phyloP scores from a whole-genome alignment of 1,140 invertebrate genomes.

The Pseudoatta argentina region DNA sequence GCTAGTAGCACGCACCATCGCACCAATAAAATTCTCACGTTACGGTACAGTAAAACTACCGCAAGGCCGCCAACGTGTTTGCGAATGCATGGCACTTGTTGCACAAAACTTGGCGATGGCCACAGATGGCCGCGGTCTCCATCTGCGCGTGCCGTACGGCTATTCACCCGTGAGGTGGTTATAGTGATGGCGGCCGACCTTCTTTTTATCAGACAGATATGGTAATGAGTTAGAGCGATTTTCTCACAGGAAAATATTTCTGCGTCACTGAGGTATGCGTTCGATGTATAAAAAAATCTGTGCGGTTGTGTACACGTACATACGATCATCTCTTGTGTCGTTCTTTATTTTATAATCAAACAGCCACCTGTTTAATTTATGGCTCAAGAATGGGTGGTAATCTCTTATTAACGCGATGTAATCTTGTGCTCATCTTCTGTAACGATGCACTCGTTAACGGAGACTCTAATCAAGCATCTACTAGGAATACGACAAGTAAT shows the following conservation, averaged over 20 bases:
- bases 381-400: background rate
- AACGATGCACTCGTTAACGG: background rate
- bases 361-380: background rate
- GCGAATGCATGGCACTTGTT: constrained; percentile 60
- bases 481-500: background rate
- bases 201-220: constrained; percentile 65
- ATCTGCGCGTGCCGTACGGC: constrained; percentile 68
- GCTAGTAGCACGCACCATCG: background rate
- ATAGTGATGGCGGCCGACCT: constrained; percentile 44
- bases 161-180: constrained; percentile 65
- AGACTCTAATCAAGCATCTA: background rate
- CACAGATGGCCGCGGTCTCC: constrained; percentile 17
- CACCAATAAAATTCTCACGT: constrained; percentile 83
- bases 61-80: constrained; percentile 81
- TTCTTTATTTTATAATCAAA: constrained; percentile 7
- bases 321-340: background rate
- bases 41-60: constrained; percentile 85
- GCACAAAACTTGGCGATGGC: constrained; percentile 68
- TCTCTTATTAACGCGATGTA: background rate
- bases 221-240: constrained; percentile 65
- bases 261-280: background rate
- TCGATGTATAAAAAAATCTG: too few species aligned
- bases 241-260: constrained; percentile 58
- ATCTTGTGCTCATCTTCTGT: background rate
- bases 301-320: background rate